Base-by-base conservation (phyloP, 2,888 invertebrate genomes). In the Prosapia bicincta region DNA sequence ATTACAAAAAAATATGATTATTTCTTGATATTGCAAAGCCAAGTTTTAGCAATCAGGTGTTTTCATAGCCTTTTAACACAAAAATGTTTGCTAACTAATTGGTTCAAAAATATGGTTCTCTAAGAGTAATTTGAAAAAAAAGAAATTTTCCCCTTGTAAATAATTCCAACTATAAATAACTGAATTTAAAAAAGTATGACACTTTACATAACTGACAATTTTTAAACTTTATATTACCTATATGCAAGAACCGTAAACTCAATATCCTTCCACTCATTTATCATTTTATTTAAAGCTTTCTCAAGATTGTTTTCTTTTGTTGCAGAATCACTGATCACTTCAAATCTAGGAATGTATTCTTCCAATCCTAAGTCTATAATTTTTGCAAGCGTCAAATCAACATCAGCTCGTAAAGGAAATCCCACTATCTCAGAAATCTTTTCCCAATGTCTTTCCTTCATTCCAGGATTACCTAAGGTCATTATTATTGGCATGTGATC, bases 301-400 rank as follows among this genome's bases (percentile, higher is more conserved):
- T 98, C 98, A 69, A 98, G 87, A 83, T 94, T 95, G 83, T 94
- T 97, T 85, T 98, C 98, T 85, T 98, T 98, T 1, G 97, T 96
- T 0, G 98, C 98, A 0, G 97, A 93, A 84, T 98, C 97, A 3
- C 97, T 96, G 81, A 98, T 97, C 0, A 88, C 85, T 85, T 97
- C 97, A 84, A 98, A 98, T 85, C 94, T 95, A 0, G 93, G 88
- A 28, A 96, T 92, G 83, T 94, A 97, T 78, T 97, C 95, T 66
- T 92, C 94, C 66, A 98, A 86, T 69, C 95, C 94, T 84, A 96
- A 95, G 83, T 97, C 97, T 70, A 95, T 92, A 9, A 91, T 87
- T 81, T 95, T 95, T 73, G 90, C 92, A 32, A 98, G 86, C 0
- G 95, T 94, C 79, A 95, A 87, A 0, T 93, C 91, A 20, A 86